A percentile compares a stretch with the other conserved stretches of the same genome.
Evolutionary conservation across 2,113 vertebrate species (phyloP).

Genomic region (Galbula dea): DNA sequence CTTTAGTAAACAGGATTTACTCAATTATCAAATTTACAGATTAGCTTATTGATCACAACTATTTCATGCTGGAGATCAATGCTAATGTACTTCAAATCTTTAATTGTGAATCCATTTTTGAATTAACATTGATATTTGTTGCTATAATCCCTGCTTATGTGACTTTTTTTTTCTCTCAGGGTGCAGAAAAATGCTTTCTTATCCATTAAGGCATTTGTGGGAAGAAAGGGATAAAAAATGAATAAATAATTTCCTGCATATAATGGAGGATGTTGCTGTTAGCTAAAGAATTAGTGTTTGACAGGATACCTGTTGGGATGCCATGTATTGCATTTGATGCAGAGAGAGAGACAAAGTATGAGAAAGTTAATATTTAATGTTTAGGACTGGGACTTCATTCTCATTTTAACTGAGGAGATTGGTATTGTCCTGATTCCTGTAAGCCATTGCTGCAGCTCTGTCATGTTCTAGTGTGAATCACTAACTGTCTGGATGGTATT

Average conservation of each 20-base stretch:
- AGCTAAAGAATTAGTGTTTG: not conserved
- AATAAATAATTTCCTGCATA: not conserved
- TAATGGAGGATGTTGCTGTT: not conserved
- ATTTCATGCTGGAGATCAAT: constrained; percentile 80
- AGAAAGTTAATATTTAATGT: not conserved
- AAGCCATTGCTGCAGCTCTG: not conserved
- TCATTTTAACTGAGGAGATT: not conserved
- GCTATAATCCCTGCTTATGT: constrained; percentile 67
- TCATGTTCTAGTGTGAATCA: not conserved
- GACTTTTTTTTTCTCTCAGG: not conserved
- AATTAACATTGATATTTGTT: constrained; percentile 73
- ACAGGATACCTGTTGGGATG: not conserved
- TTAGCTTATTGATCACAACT: constrained; percentile 85
- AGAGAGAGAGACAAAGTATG: not conserved
- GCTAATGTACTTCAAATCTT: constrained; percentile 84
- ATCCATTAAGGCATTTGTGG: constrained; percentile 9
- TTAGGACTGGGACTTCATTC: not conserved
- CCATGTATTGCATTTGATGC: not conserved
- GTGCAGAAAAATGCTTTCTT: constrained; percentile 18
- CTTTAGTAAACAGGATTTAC: constrained; percentile 87
- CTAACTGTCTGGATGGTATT: not conserved
- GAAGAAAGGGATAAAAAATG: not conserved
- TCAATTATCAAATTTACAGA: constrained; percentile 90
- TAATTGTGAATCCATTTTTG: constrained; percentile 85
- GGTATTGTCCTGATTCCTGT: not conserved